Evolutionary conservation across 2,113 vertebrate species (phyloP), one percentile per base, ranked within the genome.

Genomic region (Oncorhynchus masou): DNA sequence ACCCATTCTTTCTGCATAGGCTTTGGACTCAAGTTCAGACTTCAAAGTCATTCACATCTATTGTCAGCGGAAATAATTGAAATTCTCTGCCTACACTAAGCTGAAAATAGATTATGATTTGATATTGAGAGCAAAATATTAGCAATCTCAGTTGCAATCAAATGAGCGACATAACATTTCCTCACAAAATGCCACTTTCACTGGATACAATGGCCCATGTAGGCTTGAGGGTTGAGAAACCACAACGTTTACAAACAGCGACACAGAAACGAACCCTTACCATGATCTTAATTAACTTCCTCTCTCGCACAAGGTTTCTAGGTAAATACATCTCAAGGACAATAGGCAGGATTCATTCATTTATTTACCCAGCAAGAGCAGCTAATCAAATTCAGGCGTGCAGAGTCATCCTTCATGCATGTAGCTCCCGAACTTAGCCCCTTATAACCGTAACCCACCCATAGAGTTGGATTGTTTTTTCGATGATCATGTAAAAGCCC

Each of bases 351-450:
- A 91, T 91, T 91, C 85, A 85, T 90, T 90, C 72, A 88, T 87
- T 91, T 90, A 92, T 91, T 92, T 90, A 86, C 88, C 62, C 27
- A 82, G 81, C 74, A 79, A 85, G 74, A 75, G 76, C 76, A 78
- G 81, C 88, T 88, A 83, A 86, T 91, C 87, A 88, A 72, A 83
- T 81, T 84, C 78, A 66, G 76, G 87, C 81, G 51, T 29, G 70
- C 66, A 25, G 54, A 70, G 45, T 75, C 81, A 80, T 85, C 80
- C 87, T 83, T 90, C 74, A 89, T 85, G 86, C 86, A 90, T 88
- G 83, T 74, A 75, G 51, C 76, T 87, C 68, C 73, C 66, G 68
- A 78, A 78, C 80, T 78, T 78, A 76, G 75, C 78, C 78, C 84
- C 54, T 75, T 48, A 90, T 91, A 89, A 86, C 87, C 51, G 16